Evolutionary conservation across 2,797 vertebrate genomes (phyloP).

Genomic region (Labroides dimidiatus): DNA sequence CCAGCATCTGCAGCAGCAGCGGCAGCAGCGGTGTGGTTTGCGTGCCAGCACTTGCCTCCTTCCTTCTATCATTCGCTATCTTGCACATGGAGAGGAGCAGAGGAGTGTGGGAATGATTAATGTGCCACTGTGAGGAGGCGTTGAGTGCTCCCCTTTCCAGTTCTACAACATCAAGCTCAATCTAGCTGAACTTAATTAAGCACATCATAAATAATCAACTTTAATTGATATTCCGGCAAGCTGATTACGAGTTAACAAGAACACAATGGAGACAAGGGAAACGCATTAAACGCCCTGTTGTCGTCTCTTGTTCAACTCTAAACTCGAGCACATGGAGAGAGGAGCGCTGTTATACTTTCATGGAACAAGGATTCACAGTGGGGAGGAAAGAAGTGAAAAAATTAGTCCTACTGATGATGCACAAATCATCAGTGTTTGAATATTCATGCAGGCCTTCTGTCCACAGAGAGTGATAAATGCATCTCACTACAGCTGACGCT

Average conservation of each 20-base stretch:
- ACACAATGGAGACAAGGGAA: slow-evolving; percentile 59
- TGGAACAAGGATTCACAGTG: slow-evolving; percentile 40
- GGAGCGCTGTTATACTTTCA: slow-evolving; percentile 30
- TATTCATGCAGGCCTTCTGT: slow-evolving; percentile 71
- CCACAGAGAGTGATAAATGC: slow-evolving; percentile 56
- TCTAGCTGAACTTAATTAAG: slow-evolving; percentile 65
- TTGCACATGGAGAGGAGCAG: slow-evolving; percentile 23
- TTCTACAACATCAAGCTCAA: slow-evolving; percentile 47
- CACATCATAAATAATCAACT: slow-evolving; percentile 73
- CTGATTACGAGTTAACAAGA: slow-evolving; percentile 67
- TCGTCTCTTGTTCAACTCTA: slow-evolving; percentile 21
- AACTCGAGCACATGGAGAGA: slow-evolving; percentile 23
- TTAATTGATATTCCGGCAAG: slow-evolving; percentile 64
- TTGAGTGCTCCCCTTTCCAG: slow-evolving; percentile 47
- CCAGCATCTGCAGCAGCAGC: background rate
- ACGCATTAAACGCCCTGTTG: slow-evolving; percentile 42
- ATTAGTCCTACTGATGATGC: slow-evolving; percentile 52
- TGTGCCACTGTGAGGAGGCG: slow-evolving; percentile 40
- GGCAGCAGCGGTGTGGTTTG: slow-evolving; percentile 14
- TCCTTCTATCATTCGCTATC: slow-evolving; percentile 25
- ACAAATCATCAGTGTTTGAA: slow-evolving; percentile 63
- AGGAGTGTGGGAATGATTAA: slow-evolving; percentile 59
- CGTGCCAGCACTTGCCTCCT: slow-evolving; percentile 26
- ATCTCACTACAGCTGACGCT: slow-evolving; percentile 53
- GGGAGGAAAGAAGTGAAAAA: slow-evolving; percentile 16